Evolutionary conservation across 2,113 vertebrate genomes (phyloP).

Genomic region (Heliornis fulica): DNA sequence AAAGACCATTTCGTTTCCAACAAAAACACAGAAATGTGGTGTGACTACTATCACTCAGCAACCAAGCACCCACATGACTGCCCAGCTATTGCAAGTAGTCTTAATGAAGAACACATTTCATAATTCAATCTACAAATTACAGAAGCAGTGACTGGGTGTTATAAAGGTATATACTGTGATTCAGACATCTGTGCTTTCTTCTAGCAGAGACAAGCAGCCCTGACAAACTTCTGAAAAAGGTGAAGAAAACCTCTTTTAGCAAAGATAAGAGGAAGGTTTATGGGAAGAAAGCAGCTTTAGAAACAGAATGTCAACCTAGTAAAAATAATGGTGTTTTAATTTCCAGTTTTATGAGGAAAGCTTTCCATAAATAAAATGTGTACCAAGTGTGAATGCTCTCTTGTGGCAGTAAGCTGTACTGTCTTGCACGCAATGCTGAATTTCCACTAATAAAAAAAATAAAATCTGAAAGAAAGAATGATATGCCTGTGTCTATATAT

Average conservation of each 20-base stretch:
- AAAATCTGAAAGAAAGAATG: background rate
- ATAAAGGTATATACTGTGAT: background rate
- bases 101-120: background rate
- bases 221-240: background rate
- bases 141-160: background rate
- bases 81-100: background rate
- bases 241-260: background rate
- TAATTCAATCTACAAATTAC: background rate
- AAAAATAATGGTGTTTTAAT: background rate
- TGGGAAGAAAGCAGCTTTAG: background rate
- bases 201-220: background rate
- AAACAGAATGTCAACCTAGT: background rate
- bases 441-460: background rate
- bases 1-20: background rate
- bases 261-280: background rate
- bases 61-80: background rate
- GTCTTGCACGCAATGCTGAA: rapidly evolving
- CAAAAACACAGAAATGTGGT: background rate
- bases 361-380: background rate
- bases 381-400: background rate
- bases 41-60: background rate
- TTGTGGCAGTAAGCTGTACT: background rate
- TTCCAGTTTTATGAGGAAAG: background rate
- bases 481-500: background rate
- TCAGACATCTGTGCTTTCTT: background rate